Evolutionary conservation across 2,888 invertebrate species (phyloP).

Genomic region (Heliconius charithonia): DNA sequence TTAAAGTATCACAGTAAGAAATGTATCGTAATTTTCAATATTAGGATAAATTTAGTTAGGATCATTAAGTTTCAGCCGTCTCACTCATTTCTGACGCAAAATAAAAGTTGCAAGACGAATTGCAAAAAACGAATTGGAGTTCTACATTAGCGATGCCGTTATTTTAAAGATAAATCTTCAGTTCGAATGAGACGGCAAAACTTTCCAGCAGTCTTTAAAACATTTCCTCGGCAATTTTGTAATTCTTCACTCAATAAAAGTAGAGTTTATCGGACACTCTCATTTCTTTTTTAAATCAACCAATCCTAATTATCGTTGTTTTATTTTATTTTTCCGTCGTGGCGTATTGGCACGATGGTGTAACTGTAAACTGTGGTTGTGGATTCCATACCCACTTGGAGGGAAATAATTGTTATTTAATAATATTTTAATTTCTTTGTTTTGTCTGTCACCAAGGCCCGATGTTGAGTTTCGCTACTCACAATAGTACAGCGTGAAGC

Average conservation of each 20-base stretch:
- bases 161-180: constrained; percentile 40
- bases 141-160: constrained; percentile 36
- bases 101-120: constrained; percentile 30
- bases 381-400: too few relatives aligned
- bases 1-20: not conserved
- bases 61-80: constrained; percentile 16
- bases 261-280: constrained; percentile 5
- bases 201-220: constrained; percentile 37
- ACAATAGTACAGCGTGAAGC: too few relatives aligned
- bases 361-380: too few relatives aligned
- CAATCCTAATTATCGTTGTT: not conserved
- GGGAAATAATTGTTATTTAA: too few relatives aligned
- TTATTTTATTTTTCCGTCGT: not conserved
- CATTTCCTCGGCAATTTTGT: constrained; percentile 27
- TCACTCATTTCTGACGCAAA: constrained; percentile 5
- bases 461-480: too few relatives aligned
- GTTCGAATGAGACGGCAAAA: constrained; percentile 30
- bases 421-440: too few relatives aligned
- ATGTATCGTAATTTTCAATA: not conserved
- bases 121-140: constrained; percentile 28
- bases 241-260: constrained; percentile 24
- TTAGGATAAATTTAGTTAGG: not conserved
- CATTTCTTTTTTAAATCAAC: constrained; percentile 3
- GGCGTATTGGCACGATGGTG: too few relatives aligned
- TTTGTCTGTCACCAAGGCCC: too few relatives aligned